Evolutionary conservation across 2,888 invertebrate species (phyloP), one percentile per base, ranked within the genome.

Genomic region (Siphonodentalium dalli): DNA sequence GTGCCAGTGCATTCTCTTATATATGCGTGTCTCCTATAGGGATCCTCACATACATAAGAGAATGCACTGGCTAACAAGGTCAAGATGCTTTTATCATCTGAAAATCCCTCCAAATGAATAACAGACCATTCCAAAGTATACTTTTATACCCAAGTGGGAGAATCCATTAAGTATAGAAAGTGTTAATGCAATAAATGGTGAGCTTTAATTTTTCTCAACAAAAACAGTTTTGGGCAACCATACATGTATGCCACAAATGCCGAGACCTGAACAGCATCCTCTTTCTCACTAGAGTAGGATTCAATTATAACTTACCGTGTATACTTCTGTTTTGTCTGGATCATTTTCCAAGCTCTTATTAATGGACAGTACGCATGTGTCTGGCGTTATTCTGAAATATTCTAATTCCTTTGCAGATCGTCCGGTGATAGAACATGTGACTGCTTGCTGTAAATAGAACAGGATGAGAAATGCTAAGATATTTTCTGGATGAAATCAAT

Each of bases 301-400:
- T 8, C n/a, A 33, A 24, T 23, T 20, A 21, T n/a, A n/a, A 61
- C 66, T 55, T 53, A 75, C 74, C 33, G 20, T 43, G 45, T 74
- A 75, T 29, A 42, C 34, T n/a, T 54, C 49, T 3, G 69, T 71
- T 7, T 56, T 39, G 33, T 67, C 68, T 31, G 68, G 58, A 47
- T 74, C 74, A 27, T 52, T 31, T 1, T 49, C 44, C 2, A 76
- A 51, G 18, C 58, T 65, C 49, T 66, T 70, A 39, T 57, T 68
- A 34, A 76, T 39, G 2, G 61, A 56, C 23, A 76, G 47, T 3
- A 72, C 53, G 56, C 76, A 74, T 1, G 68, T 68, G 7, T 56
- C 38, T 5, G 63, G 61, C 38, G 71, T 65, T 29, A 76, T 65
- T 27, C 46, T 37, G 61, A 76, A 76, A 55, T 58, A 74, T 42